A percentile compares a stretch with the other conserved stretches of the same genome.
Evolutionary conservation across 2,797 vertebrate genomes (phyloP).

Genomic region (Pangasius mekongensis): DNA sequence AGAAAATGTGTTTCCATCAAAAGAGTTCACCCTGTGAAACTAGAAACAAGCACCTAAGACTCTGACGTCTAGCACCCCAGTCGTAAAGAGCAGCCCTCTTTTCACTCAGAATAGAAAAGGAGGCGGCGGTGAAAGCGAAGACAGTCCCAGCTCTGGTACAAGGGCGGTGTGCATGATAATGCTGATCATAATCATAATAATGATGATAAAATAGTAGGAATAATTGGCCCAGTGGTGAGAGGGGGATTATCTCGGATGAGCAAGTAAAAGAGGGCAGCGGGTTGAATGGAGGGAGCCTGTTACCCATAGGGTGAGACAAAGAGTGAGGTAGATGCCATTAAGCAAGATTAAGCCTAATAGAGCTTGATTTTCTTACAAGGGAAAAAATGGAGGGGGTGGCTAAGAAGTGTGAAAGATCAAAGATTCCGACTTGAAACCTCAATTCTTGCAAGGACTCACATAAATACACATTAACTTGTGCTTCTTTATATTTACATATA

Average conservation of each 20-base stretch:
- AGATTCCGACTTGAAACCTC: constrained; percentile 79
- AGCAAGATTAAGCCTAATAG: constrained; percentile 98
- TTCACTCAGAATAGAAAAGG: constrained; percentile 75
- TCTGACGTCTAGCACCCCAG: constrained; percentile 49
- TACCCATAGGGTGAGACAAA: constrained; percentile 92
- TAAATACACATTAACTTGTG: constrained; percentile 61
- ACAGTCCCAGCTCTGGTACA: constrained; percentile 75
- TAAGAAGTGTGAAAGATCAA: constrained; percentile 87
- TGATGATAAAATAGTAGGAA: constrained; percentile 92
- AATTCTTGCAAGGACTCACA: constrained; percentile 73
- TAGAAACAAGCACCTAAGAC: constrained; percentile 50
- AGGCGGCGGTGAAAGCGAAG: constrained; percentile 47
- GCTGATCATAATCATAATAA: constrained; percentile 87
- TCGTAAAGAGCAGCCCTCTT: constrained; percentile 81
- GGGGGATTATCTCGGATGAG: constrained; percentile 87
- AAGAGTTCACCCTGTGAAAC: constrained; percentile 79
- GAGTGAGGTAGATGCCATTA: constrained; percentile 92
- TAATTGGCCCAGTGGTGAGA: constrained; percentile 86
- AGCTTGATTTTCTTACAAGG: constrained; percentile 92
- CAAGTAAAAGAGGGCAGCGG: constrained; percentile 87
- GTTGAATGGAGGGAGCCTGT: constrained; percentile 92
- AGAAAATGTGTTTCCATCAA: constrained; percentile 94
- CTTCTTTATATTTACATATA: constrained; percentile 97
- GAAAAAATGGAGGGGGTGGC: constrained; percentile 64
- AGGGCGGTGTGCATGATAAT: constrained; percentile 82